Percentiles rank a stretch among this genome's conserved stretches.
These are phyloP conservation scores for Eulacestoma nigropectus DNA, from an alignment of 2,113 vertebrate genomes.

Conservation along the genomic window DNA sequence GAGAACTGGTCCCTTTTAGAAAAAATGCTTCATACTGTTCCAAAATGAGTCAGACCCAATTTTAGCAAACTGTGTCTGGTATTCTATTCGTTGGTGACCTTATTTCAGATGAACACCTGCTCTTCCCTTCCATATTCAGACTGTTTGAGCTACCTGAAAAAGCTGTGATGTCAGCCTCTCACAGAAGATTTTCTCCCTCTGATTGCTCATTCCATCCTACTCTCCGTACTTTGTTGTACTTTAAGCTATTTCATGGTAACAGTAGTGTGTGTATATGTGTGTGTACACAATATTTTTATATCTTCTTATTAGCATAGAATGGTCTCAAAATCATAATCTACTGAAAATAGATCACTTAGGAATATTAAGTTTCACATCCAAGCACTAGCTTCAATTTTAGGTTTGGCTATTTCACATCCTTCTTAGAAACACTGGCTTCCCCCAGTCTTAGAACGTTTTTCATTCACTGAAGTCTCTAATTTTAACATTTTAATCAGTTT, in stretches of 20 bases:
- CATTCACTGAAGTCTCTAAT: background rate
- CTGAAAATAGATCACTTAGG: background rate
- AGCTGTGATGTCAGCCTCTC: slow-evolving; percentile 9
- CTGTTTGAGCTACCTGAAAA: slow-evolving; percentile 31
- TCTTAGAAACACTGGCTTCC: background rate
- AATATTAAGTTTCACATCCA: background rate
- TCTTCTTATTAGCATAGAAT: background rate
- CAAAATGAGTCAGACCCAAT: slow-evolving; percentile 50
- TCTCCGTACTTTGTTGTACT: background rate
- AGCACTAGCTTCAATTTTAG: background rate
- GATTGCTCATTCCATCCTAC: background rate
- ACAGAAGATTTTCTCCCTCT: background rate
- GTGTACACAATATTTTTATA: background rate
- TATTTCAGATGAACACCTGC: slow-evolving; percentile 45
- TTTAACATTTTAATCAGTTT: background rate
- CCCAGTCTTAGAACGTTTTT: background rate
- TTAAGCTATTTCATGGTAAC: background rate
- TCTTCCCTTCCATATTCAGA: slow-evolving; percentile 23
- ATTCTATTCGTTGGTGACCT: slow-evolving; percentile 46
- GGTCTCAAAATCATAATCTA: background rate
- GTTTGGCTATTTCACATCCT: background rate
- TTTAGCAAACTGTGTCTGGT: slow-evolving; percentile 33
- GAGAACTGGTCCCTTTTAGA: background rate
- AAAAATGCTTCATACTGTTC: slow-evolving; percentile 27
- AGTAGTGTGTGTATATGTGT: background rate